Percentiles rank a stretch among this genome's conserved stretches.
Conservation (phyloP, 2,113 vertebrate genomes). For the Terrapene triunguis region DNA sequence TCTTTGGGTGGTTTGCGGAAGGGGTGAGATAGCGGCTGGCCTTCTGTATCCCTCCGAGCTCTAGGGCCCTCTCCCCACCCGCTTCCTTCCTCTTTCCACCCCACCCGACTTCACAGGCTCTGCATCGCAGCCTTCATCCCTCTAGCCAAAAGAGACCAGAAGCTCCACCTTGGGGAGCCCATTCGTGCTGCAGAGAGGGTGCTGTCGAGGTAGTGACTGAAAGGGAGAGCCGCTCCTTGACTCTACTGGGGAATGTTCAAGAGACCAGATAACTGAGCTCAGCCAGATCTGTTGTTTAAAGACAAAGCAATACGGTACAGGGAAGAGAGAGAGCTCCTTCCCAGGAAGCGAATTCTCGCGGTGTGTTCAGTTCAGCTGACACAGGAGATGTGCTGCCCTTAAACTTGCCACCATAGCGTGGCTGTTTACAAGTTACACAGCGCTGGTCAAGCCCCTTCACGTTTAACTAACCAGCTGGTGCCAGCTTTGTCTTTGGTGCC, state of each 20-base stretch:
- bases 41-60: not conserved
- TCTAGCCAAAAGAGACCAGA: not conserved
- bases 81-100: not conserved
- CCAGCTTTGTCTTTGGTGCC: not conserved
- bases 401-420: not conserved
- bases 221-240: not conserved
- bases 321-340: not conserved
- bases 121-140: not conserved
- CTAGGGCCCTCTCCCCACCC: no score
- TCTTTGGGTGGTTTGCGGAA: not conserved
- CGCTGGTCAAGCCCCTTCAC: not conserved
- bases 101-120: not conserved
- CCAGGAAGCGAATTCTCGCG: not conserved
- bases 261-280: not conserved
- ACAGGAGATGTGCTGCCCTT: not conserved
- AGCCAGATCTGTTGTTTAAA: not conserved
- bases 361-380: not conserved
- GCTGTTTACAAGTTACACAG: not conserved
- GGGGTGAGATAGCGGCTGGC: accelerated
- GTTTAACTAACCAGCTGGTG: not conserved
- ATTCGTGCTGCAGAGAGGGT: not conserved
- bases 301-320: not conserved
- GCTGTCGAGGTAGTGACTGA: not conserved
- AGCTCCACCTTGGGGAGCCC: no score
- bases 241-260: not conserved